Evolutionary conservation across 2,888 invertebrate species (phyloP), one percentile per base, ranked within the genome.

Genomic region (Drosophila rellima): DNA sequence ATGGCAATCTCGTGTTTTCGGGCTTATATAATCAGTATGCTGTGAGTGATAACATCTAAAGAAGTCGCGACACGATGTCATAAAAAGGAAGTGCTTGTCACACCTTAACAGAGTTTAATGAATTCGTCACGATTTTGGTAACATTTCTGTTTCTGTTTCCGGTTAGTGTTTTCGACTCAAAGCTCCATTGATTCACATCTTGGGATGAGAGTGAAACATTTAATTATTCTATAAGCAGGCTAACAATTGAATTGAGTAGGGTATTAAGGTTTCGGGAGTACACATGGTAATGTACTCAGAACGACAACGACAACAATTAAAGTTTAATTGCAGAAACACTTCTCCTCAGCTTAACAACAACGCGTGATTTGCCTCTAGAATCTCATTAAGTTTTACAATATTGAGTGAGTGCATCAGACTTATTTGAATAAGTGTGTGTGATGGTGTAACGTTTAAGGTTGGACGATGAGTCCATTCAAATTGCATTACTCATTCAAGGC

Each of bases 281-380:
- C 20, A 11, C 10, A 40, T 29, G 20, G 7, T 20, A 20, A 35
- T 52, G 18, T 44, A 10, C 51, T 40, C 23, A 42, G 33, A 45
- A 35, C 33, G 47, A 44, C 44, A 63, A 48, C 33, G 47, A 44
- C 44, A 63, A 48, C 63, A 63, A 63, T 63, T 57, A 63, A 63
- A 57, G 26, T 63, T 63, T 48, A 63, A 63, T 63, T 63, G 35
- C 48, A 48, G 40, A 48, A 26, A 35, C 63, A 63, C 33, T 63
- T 40, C 47, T 56, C 47, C 47, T 56, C 47, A 6, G 62, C 62
- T 61, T 45, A 52, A 52, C 61, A 29, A 37, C 51, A 44, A 61
- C 52, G 55, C 62, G 56, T 56, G 62, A 63, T 63, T 50, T 57
- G 26, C 26, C 64, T 37, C 15, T 64, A 15, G 59, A 64, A 64